Evolutionary conservation across 2,113 vertebrate species (phyloP).

Genomic region (Amblyornis subalaris): DNA sequence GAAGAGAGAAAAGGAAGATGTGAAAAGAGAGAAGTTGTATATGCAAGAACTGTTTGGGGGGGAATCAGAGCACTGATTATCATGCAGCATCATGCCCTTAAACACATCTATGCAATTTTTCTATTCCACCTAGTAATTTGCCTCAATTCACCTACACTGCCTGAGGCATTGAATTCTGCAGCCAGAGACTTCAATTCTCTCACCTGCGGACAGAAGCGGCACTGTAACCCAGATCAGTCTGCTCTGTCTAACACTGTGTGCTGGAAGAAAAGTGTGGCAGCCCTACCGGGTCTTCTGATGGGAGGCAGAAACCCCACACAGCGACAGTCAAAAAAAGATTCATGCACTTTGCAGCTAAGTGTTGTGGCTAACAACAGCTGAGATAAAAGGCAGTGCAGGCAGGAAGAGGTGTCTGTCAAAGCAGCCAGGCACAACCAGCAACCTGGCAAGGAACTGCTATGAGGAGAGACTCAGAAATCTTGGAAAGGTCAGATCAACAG

Average conservation of each 20-base stretch:
- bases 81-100: background rate
- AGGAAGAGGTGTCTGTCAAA: background rate
- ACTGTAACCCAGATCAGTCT: background rate
- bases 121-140: background rate
- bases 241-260: background rate
- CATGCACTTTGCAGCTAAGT: slow-evolving; percentile 4
- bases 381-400: slow-evolving; percentile 8
- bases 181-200: background rate
- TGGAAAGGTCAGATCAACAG: background rate
- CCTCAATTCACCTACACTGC: background rate
- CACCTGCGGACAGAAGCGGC: background rate
- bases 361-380: slow-evolving; percentile 17
- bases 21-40: background rate
- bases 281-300: background rate
- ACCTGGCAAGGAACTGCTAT: background rate
- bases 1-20: background rate
- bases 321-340: background rate
- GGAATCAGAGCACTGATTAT: background rate
- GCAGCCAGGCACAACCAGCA: background rate
- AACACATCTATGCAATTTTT: background rate
- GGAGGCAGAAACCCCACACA: background rate
- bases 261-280: background rate
- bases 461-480: background rate
- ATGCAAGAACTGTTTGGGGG: background rate
- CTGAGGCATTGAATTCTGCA: background rate